Base-by-base conservation (phyloP, 2,797 vertebrate species). In the Acanthiza pusilla region DNA sequence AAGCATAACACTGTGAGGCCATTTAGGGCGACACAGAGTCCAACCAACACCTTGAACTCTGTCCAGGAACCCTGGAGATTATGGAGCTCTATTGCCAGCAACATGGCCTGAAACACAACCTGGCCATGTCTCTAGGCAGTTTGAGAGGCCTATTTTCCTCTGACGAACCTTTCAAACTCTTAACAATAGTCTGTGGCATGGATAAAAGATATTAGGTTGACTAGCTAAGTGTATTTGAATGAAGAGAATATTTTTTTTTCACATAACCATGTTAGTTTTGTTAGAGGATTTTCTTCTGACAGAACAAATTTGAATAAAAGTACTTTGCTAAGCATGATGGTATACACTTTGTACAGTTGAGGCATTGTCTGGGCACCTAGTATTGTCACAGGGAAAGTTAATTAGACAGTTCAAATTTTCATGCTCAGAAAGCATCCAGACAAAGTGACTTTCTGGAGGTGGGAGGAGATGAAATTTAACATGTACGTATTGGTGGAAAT, bases 241-340 rank as follows among this genome's bases (percentile, higher is more conserved):
- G 38, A 96, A 88, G 63, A 81, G 54, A 94, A 67, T 84, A 62
- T 27, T 87, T 76, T 92, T 67, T 53, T 43, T 32, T 3, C 73
- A 47, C 85, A 38, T 90, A 94, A 84, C 76, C 32, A 0, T 93
- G 91, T 95, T 93, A 72, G 89, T 95, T 95, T 95, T 95, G 88
- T 96, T 92, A 87, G 71, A 93, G 93, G 94, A 93, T 96, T 97
- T 96, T 96, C 94, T 94, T 94, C 73, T 95, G 91, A 93, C 71
- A 82, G 92, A 93, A 89, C 72, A 94, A 89, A 89, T 93, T 79
- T 91, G 92, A 95, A 96, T 96, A 90, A 88, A 96, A 89, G 67
- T 78, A 91, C 94, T 94, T 94, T 90, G 89, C 89, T 96, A 91
- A 93, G 94, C 73, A 85, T 84, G 85, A 81, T 18, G 45, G 66